These are phyloP conservation scores for Myiozetetes cayanensis DNA, from an alignment of 2,113 vertebrate genomes.

Conservation along the genomic window DNA sequence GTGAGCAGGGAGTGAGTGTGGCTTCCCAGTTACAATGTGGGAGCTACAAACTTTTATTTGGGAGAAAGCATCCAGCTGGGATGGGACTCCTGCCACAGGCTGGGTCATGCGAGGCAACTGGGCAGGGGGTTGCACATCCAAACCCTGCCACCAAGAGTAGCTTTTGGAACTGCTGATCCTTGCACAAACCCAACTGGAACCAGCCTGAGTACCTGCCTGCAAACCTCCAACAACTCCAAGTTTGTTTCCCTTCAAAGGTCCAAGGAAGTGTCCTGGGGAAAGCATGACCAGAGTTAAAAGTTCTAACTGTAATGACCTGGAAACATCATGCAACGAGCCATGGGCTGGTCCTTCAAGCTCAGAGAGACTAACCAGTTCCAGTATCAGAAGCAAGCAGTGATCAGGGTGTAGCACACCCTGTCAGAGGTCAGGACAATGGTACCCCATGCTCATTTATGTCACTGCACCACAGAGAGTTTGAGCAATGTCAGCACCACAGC, in stretches of 20 bases:
- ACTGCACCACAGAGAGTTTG: accelerated
- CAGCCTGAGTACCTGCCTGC: neutral
- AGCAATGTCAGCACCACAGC: accelerated
- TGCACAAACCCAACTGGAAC: accelerated
- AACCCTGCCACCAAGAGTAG: too few relatives aligned
- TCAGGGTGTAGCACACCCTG: too few relatives aligned
- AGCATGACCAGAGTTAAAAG: neutral
- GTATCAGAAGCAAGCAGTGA: neutral
- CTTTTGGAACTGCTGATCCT: neutral
- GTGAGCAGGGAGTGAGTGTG: accelerated
- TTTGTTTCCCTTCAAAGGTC: neutral
- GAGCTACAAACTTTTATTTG: neutral
- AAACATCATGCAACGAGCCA: accelerated
- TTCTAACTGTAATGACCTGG: neutral
- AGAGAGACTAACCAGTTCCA: neutral
- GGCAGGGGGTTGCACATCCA: accelerated
- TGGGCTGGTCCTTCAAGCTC: neutral
- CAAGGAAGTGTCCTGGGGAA: neutral
- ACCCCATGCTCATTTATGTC: too few relatives aligned
- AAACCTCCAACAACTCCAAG: neutral
- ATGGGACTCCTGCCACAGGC: accelerated
- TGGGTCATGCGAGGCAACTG: accelerated
- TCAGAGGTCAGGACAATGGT: accelerated
- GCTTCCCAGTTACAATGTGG: neutral
- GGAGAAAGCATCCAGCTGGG: neutral